Percentiles rank a stretch among this genome's conserved stretches.
These are phyloP conservation scores for Stegodyphus dumicola DNA, from an alignment of 1,140 invertebrate species.

Conservation along the genomic window DNA sequence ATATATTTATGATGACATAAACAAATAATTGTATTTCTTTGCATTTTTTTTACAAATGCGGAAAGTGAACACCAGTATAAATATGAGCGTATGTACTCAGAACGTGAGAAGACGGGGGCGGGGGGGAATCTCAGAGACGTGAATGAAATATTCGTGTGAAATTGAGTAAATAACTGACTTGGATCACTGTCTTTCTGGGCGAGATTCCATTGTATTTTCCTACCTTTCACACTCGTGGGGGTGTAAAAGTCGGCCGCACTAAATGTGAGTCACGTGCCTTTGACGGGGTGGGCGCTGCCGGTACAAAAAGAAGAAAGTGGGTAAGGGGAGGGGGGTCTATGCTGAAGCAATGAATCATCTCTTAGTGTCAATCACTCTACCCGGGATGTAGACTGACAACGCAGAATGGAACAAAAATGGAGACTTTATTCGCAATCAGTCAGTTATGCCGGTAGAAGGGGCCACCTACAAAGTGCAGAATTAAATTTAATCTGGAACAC, in stretches of 20 bases:
- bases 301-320: background rate
- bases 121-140: no score
- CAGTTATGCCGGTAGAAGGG: constrained; percentile 3
- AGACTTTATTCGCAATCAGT: constrained; percentile 55
- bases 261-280: constrained; percentile 54
- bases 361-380: constrained; percentile 51
- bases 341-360: constrained; percentile 50
- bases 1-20: no score
- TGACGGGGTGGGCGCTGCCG: constrained; percentile 14
- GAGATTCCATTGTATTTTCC: background rate
- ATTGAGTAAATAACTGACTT: background rate
- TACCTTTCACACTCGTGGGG: background rate
- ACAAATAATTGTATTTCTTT: no score
- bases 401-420: constrained; percentile 47
- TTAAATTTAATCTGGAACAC: background rate
- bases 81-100: no score
- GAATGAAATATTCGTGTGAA: no score
- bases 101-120: no score
- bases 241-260: constrained; percentile 13
- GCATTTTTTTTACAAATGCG: no score
- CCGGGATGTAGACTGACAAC: constrained; percentile 37
- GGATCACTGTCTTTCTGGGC: background rate
- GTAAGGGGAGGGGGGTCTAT: background rate
- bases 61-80: no score
- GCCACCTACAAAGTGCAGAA: background rate